A percentile compares a stretch with the other conserved stretches of the same genome.
Evolutionary conservation across 2,797 vertebrate genomes (phyloP).

Genomic region (Podarcis lilfordi): DNA sequence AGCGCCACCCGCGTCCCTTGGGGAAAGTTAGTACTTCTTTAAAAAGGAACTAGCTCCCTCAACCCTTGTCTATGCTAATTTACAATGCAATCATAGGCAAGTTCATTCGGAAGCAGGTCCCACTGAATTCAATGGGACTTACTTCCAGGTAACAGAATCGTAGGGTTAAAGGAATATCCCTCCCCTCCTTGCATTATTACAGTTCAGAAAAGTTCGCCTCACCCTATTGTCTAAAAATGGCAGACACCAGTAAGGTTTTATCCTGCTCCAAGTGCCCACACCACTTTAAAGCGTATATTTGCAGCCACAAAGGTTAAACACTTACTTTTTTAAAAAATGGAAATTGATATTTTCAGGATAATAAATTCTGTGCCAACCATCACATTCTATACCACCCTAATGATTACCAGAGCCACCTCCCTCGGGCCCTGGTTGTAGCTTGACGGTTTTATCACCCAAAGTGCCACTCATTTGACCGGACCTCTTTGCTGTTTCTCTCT

Average conservation of each 20-base stretch:
- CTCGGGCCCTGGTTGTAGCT: background rate
- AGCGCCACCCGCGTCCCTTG: too few species aligned
- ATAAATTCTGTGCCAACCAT: background rate
- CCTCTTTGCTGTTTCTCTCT: background rate
- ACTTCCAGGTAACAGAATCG: too few species aligned
- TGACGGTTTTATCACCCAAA: background rate
- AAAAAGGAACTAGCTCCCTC: background rate
- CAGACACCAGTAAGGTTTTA: background rate
- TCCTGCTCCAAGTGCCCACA: too few species aligned
- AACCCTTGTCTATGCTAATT: background rate
- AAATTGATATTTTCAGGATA: background rate
- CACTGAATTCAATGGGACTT: too few species aligned
- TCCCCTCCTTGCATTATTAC: too few species aligned
- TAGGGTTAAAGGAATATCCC: too few species aligned
- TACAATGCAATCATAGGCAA: background rate
- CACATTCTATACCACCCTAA: background rate
- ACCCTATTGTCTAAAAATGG: background rate
- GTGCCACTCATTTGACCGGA: background rate
- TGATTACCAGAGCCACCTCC: background rate
- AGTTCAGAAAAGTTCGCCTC: background rate
- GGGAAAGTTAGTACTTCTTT: too few species aligned
- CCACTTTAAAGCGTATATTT: background rate
- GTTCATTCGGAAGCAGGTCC: too few species aligned
- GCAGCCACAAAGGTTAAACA: background rate
- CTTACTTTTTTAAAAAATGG: background rate